phyloP scores from a whole-genome alignment of 2,113 vertebrate genomes.

The Sporophila hypoxantha region DNA sequence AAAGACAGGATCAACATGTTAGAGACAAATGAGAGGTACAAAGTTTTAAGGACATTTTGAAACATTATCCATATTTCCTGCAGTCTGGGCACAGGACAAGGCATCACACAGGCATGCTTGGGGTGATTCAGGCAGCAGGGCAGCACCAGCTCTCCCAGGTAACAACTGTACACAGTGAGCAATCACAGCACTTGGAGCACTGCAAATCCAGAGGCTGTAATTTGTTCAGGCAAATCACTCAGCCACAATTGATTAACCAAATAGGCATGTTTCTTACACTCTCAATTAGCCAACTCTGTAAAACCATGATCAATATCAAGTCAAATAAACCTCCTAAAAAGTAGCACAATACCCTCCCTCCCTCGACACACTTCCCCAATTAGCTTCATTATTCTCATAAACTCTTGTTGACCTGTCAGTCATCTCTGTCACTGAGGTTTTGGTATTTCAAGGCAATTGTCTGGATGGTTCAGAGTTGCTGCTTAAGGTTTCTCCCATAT shows the following conservation, averaged over 20 bases:
- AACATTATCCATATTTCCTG: not conserved
- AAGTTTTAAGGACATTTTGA: constrained; percentile 20
- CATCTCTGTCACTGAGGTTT: not conserved
- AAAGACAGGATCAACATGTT: constrained; percentile 35
- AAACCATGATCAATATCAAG: not conserved
- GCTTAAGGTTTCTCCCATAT: not conserved
- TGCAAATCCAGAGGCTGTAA: not conserved
- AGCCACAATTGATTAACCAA: not conserved
- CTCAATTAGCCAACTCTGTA: not conserved
- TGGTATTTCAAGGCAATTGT: not conserved
- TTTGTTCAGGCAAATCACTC: not conserved
- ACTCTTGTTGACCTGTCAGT: not conserved
- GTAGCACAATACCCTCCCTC: not conserved
- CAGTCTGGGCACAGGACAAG: not conserved
- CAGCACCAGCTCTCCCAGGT: not conserved
- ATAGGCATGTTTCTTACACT: not conserved
- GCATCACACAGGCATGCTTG: not conserved
- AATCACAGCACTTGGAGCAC: not conserved
- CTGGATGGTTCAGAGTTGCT: not conserved
- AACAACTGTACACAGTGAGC: not conserved
- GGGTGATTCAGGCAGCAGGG: not conserved
- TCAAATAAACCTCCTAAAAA: not conserved
- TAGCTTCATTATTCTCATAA: not conserved
- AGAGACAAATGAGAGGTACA: not conserved
- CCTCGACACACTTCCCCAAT: rapidly evolving